Evolutionary conservation across 2,113 vertebrate genomes (phyloP).

Genomic region (Lates calcarifer): DNA sequence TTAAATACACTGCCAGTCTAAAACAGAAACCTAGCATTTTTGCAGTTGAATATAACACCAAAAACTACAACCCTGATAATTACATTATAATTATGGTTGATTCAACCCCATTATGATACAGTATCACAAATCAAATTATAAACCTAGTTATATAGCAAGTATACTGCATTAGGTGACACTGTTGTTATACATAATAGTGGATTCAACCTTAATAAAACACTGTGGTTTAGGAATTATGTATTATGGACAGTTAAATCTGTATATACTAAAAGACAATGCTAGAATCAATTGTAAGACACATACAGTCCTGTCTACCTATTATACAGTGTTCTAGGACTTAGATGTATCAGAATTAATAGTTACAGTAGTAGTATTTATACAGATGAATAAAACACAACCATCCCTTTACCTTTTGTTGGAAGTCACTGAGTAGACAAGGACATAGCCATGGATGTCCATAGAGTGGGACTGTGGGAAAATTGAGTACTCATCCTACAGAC

Average conservation of each 20-base stretch:
- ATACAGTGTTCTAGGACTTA: background rate
- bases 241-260: background rate
- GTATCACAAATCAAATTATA: background rate
- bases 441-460: conserved; percentile 88
- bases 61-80: background rate
- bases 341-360: background rate
- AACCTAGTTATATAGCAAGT: background rate
- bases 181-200: background rate
- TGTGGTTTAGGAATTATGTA: background rate
- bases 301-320: background rate
- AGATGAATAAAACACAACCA: conserved; percentile 2
- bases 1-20: background rate
- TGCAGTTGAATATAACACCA: background rate
- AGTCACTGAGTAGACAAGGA: conserved; percentile 90
- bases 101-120: background rate
- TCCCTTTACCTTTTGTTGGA: conserved; percentile 87
- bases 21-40: background rate
- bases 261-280: background rate
- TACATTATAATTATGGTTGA: no score
- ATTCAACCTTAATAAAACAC: background rate
- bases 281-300: background rate
- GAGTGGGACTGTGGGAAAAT: conserved; percentile 90
- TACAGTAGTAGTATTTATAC: background rate
- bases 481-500: conserved; percentile 88
- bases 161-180: background rate